Percentiles rank a stretch among this genome's conserved stretches.
phyloP scores from a whole-genome alignment of 2,113 vertebrate genomes.

The Anguilla japonica region DNA sequence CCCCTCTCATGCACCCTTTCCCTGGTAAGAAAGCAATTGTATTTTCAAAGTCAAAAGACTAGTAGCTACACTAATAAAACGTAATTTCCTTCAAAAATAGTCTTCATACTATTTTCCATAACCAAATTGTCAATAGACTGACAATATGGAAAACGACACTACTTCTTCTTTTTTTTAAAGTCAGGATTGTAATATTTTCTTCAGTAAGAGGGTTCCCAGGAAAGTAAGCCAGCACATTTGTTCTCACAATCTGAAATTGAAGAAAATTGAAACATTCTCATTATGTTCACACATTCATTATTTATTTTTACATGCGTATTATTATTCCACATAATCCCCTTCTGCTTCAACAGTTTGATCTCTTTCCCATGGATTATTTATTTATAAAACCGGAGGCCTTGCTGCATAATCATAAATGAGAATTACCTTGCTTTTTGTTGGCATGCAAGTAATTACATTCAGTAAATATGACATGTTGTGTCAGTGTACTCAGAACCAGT shows the following conservation, averaged over 20 bases:
- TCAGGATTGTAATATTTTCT: neutral
- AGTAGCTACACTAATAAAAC: conserved; percentile 26
- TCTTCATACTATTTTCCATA: neutral
- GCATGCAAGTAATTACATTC: neutral
- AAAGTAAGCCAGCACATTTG: neutral
- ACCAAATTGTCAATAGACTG: neutral
- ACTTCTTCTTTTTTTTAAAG: no score
- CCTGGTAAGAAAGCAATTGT: conserved; percentile 48
- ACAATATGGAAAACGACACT: neutral
- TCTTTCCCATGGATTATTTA: neutral
- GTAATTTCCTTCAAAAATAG: neutral
- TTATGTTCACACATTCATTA: neutral
- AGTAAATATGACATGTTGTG: neutral
- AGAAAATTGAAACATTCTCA: neutral
- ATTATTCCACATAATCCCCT: neutral
- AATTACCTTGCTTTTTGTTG: neutral
- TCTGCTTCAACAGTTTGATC: neutral
- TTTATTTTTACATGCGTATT: neutral
- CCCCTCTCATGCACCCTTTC: conserved; percentile 68
- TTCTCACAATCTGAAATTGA: neutral
- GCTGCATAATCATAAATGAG: neutral
- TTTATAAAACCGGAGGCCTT: neutral
- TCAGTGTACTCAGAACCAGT: neutral
- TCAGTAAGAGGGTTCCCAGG: neutral
- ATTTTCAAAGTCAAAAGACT: conserved; percentile 46